Percentiles rank a stretch among this genome's conserved stretches.
Conservation (phyloP, 1,140 invertebrate species). For the Cydia strobilella region DNA sequence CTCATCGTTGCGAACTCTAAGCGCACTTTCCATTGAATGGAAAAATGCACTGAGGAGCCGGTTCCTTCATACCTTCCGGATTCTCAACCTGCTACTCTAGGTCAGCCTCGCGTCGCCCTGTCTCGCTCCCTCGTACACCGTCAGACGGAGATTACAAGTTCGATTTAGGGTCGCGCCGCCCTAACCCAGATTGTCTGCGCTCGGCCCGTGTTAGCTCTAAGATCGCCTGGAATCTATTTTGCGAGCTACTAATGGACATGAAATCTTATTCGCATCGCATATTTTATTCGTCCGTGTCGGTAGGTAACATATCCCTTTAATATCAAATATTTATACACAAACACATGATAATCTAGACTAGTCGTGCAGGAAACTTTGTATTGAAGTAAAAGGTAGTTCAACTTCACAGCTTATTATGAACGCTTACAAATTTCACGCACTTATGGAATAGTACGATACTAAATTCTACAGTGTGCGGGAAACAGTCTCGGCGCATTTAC, state of each 20-base stretch:
- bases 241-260: background rate
- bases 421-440: background rate
- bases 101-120: conserved; percentile 50
- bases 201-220: conserved; percentile 53
- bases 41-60: conserved; percentile 75
- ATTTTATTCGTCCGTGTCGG: background rate
- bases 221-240: conserved; percentile 32
- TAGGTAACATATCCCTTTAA: background rate
- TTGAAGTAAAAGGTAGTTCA: too few relatives aligned
- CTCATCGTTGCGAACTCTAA: conserved; percentile 54
- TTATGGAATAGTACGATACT: background rate
- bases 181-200: conserved; percentile 72
- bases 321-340: background rate
- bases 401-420: too few relatives aligned
- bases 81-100: conserved; percentile 78
- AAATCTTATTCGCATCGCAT: background rate
- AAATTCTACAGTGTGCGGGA: conserved; percentile 52
- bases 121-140: conserved; percentile 59
- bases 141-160: conserved; percentile 51
- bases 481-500: conserved; percentile 54
- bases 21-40: conserved; percentile 77
- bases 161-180: conserved; percentile 74
- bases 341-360: background rate
- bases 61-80: conserved; percentile 77
- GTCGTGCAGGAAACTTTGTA: too few relatives aligned